Evolutionary conservation across 2,797 vertebrate species (phyloP).

Genomic region (Micromesistius poutassou): DNA sequence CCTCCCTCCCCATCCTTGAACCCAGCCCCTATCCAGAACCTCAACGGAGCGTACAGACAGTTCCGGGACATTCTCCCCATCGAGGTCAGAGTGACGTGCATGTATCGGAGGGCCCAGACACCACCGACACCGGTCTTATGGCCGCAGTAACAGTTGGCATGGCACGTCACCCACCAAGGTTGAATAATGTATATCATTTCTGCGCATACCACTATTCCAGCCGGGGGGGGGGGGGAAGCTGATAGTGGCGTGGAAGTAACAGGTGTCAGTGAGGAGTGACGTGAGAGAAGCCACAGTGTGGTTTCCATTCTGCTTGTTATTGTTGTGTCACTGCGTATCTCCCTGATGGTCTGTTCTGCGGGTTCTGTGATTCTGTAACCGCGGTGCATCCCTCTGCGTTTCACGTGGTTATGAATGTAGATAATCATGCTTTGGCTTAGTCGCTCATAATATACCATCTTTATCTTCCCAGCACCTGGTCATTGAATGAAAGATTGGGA

Average conservation of each 20-base stretch:
- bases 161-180: too few relatives aligned
- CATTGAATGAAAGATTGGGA: neutral
- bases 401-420: neutral
- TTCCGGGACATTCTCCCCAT: neutral
- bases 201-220: too few relatives aligned
- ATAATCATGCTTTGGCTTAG: neutral
- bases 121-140: neutral
- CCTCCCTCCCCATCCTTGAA: neutral
- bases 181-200: too few relatives aligned
- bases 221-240: too few relatives aligned
- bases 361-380: neutral
- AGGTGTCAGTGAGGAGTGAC: too few relatives aligned
- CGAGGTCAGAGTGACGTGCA: neutral
- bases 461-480: neutral
- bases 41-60: neutral
- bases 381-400: too few relatives aligned
- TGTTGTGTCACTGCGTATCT: neutral
- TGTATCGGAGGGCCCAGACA: neutral
- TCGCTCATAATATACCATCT: neutral
- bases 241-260: too few relatives aligned
- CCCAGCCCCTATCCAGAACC: neutral
- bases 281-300: neutral
- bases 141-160: too few relatives aligned
- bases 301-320: neutral
- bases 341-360: neutral